Evolutionary conservation across 2,888 invertebrate genomes (phyloP).

Genomic region (Pollenia angustigena): DNA sequence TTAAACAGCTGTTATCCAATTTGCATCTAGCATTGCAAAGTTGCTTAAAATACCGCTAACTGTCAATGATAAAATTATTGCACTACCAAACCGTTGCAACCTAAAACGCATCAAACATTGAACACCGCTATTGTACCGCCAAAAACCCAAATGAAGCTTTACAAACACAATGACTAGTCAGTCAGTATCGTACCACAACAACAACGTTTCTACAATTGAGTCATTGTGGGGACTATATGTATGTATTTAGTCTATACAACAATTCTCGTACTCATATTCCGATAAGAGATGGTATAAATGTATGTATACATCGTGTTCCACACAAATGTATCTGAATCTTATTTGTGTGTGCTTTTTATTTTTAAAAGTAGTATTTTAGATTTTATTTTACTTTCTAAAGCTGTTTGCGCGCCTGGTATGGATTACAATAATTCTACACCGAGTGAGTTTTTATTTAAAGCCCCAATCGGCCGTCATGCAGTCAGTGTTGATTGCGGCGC

Average conservation of each 20-base stretch:
- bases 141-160: conserved; percentile 10
- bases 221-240: neutral
- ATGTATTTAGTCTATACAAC: no score
- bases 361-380: conserved; percentile 16
- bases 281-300: no score
- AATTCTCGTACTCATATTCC: no score
- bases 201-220: conserved; percentile 17
- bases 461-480: neutral
- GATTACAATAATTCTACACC: conserved; percentile 84
- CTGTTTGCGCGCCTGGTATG: conserved; percentile 80
- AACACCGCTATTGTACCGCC: no score
- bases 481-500: neutral
- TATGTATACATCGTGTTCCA: neutral
- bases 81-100: no score
- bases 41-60: no score
- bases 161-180: conserved; percentile 10
- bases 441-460: conserved; percentile 72
- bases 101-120: no score
- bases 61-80: no score
- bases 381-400: conserved; percentile 47
- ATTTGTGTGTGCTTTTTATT: conserved; percentile 11
- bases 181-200: neutral
- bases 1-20: no score
- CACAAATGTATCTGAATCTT: conserved; percentile 5
- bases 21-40: no score